Evolutionary conservation across 2,113 vertebrate genomes (phyloP).

Genomic region (Turnix velox): DNA sequence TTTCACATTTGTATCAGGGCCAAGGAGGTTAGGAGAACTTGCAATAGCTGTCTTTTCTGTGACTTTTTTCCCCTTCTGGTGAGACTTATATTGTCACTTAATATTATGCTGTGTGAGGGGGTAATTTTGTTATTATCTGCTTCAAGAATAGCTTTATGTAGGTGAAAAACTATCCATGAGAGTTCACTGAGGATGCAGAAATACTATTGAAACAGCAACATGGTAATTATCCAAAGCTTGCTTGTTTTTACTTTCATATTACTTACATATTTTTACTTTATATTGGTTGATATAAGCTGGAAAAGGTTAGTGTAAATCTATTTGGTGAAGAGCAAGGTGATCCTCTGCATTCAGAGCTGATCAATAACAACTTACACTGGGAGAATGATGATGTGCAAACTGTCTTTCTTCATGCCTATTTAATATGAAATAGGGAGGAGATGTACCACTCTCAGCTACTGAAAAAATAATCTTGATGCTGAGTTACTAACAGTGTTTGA

Average conservation of each 20-base stretch:
- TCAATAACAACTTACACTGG: background rate
- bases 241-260: too few relatives aligned
- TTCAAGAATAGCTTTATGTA: background rate
- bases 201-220: background rate
- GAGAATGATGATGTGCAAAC: background rate
- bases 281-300: background rate
- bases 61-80: background rate
- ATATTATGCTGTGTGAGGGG: background rate
- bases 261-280: background rate
- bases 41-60: background rate
- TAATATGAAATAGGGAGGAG: background rate
- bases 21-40: background rate
- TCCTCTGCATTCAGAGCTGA: background rate
- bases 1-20: background rate
- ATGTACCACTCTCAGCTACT: background rate
- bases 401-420: background rate
- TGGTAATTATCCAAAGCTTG: background rate
- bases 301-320: background rate
- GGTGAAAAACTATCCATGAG: background rate
- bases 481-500: background rate
- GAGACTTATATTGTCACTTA: background rate
- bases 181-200: background rate
- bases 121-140: background rate
- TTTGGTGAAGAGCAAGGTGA: background rate
- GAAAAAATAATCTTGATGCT: background rate